Base-by-base conservation (phyloP, 23 tunicate species). In the Aplidium turbinatum region DNA sequence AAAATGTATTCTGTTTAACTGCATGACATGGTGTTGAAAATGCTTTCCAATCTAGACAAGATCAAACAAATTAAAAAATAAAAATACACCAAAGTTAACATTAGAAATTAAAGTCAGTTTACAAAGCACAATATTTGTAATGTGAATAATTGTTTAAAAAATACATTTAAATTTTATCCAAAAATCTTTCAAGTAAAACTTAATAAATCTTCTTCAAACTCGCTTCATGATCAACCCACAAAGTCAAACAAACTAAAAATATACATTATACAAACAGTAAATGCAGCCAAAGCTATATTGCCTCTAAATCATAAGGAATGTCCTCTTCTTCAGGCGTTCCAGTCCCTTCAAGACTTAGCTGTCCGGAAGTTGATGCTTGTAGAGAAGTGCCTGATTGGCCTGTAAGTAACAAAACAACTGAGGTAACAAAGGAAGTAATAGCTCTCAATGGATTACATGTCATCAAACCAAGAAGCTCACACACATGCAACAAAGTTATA, bases 241-340 rank as follows among this genome's bases (percentile, higher is more conserved):
- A 42, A 42, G 50, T 42, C 11, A 16, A 42, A 9, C 16, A 42
- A 16, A 9, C 11, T 42, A 42, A 42, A 9, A 9, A 9, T 42
- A 42, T 42, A 16, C 11, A 16, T n/a, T n/a, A n/a, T n/a, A 16
- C 27, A 61, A 25, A 35, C 21, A 61, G 4, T 61, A 61, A 4
- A 26, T 16, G 6, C 23, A 13, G 23, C 20, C 7, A 55, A 13
- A 55, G 20, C 18, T 6, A 6, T 6, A 7, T 62, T 46, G 70
- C 85, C 40, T 53, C 77, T n/a, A 80, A 57, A 23, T 58, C 47
- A 31, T 70, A 57, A 0, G 85, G 85, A 3, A 22, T 46, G 19
- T 70, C 73, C 29, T 42, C 85, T 40, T 70, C 85, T 1, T 80
- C 85, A 3, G 85, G 77, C 3, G 85, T 80, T 61, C 72, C 87